Conservation (phyloP, 92 coral and sea anemone species). For the Nematostella vectensis region DNA sequence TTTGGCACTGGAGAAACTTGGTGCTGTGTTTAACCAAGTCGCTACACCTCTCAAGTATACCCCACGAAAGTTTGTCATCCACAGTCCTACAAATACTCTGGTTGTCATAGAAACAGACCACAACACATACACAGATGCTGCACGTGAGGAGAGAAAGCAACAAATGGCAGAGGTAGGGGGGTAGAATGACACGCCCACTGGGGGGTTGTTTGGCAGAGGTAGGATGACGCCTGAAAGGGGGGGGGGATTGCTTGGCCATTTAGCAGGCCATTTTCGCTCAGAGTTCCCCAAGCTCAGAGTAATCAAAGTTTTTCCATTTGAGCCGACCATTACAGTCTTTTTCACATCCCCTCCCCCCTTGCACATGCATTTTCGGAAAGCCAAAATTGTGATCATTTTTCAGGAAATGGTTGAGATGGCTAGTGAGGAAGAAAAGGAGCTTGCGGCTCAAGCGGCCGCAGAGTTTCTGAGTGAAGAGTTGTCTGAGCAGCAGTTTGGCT, state of each 20-base stretch:
- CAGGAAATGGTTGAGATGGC: conserved; percentile 99
- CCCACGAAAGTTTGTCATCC: conserved; percentile 90
- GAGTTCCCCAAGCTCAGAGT: too few species aligned
- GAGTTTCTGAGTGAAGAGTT: conserved; percentile 88
- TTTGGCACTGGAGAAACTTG: conserved; percentile 92
- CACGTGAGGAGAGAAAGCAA: conserved; percentile 83
- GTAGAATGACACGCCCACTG: background rate
- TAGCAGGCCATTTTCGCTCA: too few species aligned
- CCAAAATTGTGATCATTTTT: background rate
- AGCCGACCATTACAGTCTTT: too few species aligned
- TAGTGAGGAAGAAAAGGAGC: conserved; percentile 86
- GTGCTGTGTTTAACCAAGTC: conserved; percentile 98
- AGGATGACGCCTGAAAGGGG: too few species aligned
- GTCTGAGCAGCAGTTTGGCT: conserved; percentile 94
- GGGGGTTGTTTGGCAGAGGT: background rate
- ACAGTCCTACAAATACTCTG: conserved; percentile 85
- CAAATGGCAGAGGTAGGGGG: conserved; percentile 90
- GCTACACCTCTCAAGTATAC: conserved; percentile 90
- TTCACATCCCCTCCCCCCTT: too few species aligned
- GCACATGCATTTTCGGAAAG: too few species aligned
- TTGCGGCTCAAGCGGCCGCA: conserved; percentile 93
- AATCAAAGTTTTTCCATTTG: too few species aligned
- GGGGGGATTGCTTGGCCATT: too few species aligned
- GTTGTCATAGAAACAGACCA: conserved; percentile 93
- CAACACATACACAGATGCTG: conserved; percentile 69